Evolutionary conservation across 2,888 invertebrate genomes (phyloP), one percentile per base, ranked within the genome.

Genomic region (Trileptium ribeirensis): DNA sequence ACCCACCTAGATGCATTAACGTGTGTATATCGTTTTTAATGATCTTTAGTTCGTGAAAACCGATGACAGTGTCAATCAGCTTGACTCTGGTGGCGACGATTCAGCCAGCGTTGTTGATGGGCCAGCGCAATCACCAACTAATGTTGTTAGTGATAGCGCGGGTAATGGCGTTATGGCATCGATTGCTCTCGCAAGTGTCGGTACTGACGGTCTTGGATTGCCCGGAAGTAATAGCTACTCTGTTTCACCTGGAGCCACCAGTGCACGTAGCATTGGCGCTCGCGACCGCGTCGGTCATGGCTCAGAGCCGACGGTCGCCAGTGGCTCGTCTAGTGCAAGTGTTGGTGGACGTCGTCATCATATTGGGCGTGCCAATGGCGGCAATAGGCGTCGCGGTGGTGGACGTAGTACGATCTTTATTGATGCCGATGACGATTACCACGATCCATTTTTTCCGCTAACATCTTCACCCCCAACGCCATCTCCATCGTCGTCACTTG

Each of bases 361-460:
- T n/a, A 15, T 29, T n/a, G n/a, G 64, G n/a, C 15, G 64, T 64
- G 64, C n/a, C n/a, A n/a, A n/a, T n/a, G 64, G 15, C n/a, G 64
- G n/a, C n/a, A n/a, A n/a, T n/a, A 64, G 15, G 15, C 64, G n/a
- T n/a, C 64, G n/a, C n/a, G 64, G 15, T 15, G 74, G 74, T 33
- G 74, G 74, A 29, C n/a, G 8, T 29, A 8, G 15, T 8, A 70
- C 15, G 15, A 24, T 51, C 8, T 8, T 51, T 15, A 15, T 24
- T 8, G 24, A 8, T 51, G 84, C 82, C 36, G 83, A 80, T 70
- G 24, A 15, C 8, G 86, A 86, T 81, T 84, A 85, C 24, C 85
- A 86, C 70, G 86, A 86, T 81, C 86, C 86, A 0, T 86, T 86
- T 79, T 83, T 83, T 39, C 85, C 84, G 79, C n/a, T n/a, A n/a